Evolutionary conservation across 2,113 vertebrate genomes (phyloP).

Genomic region (Acanthisitta chloris): DNA sequence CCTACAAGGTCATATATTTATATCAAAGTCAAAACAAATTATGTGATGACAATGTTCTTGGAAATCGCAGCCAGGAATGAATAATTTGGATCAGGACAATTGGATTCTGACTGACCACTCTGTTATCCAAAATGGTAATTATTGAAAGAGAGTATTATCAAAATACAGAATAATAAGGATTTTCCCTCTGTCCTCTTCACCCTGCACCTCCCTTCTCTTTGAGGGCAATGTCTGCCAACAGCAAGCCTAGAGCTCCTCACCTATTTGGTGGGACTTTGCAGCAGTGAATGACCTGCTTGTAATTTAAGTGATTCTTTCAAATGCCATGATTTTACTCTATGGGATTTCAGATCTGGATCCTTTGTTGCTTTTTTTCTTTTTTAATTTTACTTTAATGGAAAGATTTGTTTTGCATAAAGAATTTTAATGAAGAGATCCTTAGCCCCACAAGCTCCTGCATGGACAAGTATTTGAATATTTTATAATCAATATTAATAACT

Average conservation of each 20-base stretch:
- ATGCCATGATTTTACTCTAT: neutral
- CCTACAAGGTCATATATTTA: neutral
- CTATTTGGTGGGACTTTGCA: neutral
- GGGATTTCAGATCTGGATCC: neutral
- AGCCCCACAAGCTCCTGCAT: neutral
- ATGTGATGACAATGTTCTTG: neutral
- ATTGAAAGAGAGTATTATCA: neutral
- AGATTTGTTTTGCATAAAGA: neutral
- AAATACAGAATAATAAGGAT: neutral
- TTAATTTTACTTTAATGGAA: neutral
- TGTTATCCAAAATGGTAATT: neutral
- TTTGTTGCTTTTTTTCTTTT: neutral
- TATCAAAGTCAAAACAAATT: neutral
- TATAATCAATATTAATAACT: slow-evolving; percentile 50
- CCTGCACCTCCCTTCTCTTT: neutral
- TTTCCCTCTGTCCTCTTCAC: neutral
- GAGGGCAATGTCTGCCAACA: neutral
- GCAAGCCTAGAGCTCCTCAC: neutral
- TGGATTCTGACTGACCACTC: neutral
- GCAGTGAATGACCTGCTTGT: neutral
- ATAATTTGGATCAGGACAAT: neutral
- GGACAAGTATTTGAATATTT: slow-evolving; percentile 57
- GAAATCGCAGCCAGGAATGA: neutral
- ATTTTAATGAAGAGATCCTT: neutral
- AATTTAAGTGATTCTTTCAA: neutral